phyloP scores from a whole-genome alignment of 1,140 invertebrate species.

The Apis cerana region DNA sequence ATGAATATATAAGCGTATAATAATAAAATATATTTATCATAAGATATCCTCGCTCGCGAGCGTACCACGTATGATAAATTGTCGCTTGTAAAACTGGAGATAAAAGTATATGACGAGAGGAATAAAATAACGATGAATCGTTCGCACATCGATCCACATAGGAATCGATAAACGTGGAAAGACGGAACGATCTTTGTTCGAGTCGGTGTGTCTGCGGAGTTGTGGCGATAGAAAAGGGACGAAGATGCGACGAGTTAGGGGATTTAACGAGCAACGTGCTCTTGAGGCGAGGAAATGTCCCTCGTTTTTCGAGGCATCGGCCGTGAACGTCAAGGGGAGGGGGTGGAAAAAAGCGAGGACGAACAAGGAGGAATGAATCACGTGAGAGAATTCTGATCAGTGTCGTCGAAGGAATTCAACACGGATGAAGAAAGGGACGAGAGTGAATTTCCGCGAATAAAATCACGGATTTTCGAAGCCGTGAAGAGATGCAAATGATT shows the following conservation, averaged over 20 bases:
- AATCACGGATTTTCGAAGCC: not conserved
- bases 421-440: too few species aligned
- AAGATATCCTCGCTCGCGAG: too few species aligned
- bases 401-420: not conserved
- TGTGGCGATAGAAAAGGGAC: not conserved
- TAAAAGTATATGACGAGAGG: too few species aligned
- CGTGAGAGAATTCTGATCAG: not conserved
- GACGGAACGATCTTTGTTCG: too few species aligned
- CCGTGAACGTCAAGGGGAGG: not conserved
- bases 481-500: not conserved
- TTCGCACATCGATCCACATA: too few species aligned
- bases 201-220: not conserved
- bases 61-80: too few species aligned
- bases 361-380: not conserved
- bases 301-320: constrained; percentile 6
- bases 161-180: too few species aligned
- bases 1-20: too few species aligned
- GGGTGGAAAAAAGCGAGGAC: too few species aligned
- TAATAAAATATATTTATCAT: too few species aligned
- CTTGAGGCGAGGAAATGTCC: not conserved
- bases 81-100: too few species aligned
- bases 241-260: not conserved
- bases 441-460: not conserved
- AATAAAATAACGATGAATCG: too few species aligned
- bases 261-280: constrained; percentile 5